These are phyloP conservation scores for Cosmorhoe ocellata DNA, from an alignment of 2,888 invertebrate genomes.

Conservation along the genomic window DNA sequence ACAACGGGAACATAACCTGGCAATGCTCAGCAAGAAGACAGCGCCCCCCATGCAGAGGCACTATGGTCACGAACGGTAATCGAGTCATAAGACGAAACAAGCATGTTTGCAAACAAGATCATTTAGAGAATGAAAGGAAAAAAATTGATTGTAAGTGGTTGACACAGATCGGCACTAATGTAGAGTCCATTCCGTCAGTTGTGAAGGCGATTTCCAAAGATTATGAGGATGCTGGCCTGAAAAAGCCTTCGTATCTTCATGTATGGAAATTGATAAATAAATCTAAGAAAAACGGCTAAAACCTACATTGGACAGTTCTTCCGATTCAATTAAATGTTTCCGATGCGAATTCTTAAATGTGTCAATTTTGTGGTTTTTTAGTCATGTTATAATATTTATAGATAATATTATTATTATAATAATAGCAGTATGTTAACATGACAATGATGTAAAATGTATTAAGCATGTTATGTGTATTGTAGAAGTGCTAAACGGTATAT, in stretches of 20 bases:
- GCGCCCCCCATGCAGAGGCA: not conserved
- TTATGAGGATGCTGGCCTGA: not conserved
- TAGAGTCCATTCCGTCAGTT: not conserved
- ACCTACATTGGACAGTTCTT: too few relatives aligned
- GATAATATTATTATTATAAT: too few relatives aligned
- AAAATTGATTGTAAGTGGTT: constrained; percentile 4
- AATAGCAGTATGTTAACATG: too few relatives aligned
- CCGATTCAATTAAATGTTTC: too few relatives aligned
- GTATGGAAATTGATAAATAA: not conserved
- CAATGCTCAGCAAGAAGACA: not conserved
- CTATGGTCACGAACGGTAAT: not conserved
- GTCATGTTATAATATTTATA: too few relatives aligned
- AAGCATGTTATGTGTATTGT: too few relatives aligned
- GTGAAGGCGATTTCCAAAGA: not conserved
- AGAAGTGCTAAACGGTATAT: too few relatives aligned
- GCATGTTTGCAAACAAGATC: not conserved
- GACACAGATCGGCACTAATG: not conserved
- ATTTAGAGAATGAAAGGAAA: not conserved
- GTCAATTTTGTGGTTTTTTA: too few relatives aligned
- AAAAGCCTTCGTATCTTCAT: not conserved
- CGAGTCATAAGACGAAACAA: not conserved
- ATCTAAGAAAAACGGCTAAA: too few relatives aligned
- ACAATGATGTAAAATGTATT: too few relatives aligned
- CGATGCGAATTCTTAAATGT: too few relatives aligned
- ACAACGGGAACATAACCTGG: not conserved